phyloP scores from a whole-genome alignment of 2,888 invertebrate species.

The Fabriciana adippe region DNA sequence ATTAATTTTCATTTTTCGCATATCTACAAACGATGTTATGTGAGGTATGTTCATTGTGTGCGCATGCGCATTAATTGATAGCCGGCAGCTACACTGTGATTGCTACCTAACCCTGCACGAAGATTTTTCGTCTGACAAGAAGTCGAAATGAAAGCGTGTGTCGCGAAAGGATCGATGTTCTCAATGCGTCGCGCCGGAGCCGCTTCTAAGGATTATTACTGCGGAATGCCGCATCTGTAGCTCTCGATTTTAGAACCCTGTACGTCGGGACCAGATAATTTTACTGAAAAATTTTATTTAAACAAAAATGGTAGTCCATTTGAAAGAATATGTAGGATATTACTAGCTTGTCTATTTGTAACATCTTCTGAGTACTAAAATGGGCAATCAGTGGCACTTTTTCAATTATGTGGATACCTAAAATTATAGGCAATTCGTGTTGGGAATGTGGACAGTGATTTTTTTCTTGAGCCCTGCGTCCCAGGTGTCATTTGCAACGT shows the following conservation, averaged over 20 bases:
- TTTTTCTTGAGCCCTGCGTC: conserved; percentile 47
- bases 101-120: conserved; percentile 11
- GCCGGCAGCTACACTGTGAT: conserved; percentile 34
- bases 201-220: conserved; percentile 70
- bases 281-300: conserved; percentile 58
- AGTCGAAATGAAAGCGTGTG: conserved; percentile 39
- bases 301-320: neutral
- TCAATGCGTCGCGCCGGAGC: conserved; percentile 48
- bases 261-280: conserved; percentile 50
- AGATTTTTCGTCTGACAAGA: conserved; percentile 21
- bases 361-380: neutral
- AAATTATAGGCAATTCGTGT: conserved; percentile 52
- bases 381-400: conserved; percentile 19
- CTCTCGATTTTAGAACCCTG: conserved; percentile 69
- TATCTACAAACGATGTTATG: neutral
- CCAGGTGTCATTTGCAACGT: conserved; percentile 63
- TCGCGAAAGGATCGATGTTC: conserved; percentile 59
- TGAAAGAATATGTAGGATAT: neutral
- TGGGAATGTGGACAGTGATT: conserved; percentile 44
- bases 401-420: conserved; percentile 46
- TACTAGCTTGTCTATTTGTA: conserved; percentile 1
- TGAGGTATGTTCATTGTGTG: conserved; percentile 2
- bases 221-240: conserved; percentile 72
- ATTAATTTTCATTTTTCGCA: conserved; percentile 11
- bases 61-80: conserved; percentile 33